These are phyloP conservation scores for Lampris incognitus DNA, from an alignment of 2,113 vertebrate species.

Conservation along the genomic window DNA sequence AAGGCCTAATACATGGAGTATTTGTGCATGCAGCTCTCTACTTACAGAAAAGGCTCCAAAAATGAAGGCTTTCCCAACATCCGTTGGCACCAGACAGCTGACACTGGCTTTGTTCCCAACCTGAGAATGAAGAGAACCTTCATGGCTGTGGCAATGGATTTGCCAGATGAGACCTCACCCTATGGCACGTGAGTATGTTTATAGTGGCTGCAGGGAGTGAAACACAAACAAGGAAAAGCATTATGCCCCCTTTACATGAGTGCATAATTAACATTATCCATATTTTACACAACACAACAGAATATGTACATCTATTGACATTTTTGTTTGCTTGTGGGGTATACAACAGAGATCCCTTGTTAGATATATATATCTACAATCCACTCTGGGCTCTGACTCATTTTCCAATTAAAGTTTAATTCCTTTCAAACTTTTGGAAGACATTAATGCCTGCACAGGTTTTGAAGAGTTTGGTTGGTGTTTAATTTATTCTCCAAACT, in stretches of 20 bases:
- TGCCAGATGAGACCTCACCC: conserved; percentile 85
- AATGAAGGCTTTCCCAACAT: conserved; percentile 81
- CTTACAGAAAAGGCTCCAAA: conserved; percentile 38
- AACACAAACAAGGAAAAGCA: not conserved
- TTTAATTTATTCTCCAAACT: too few relatives aligned
- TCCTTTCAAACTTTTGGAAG: too few relatives aligned
- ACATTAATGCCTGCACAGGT: too few relatives aligned
- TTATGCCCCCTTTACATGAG: not conserved
- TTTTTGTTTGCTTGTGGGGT: too few relatives aligned
- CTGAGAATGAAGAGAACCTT: conserved; percentile 87
- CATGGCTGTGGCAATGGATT: conserved; percentile 92
- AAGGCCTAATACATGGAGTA: not conserved
- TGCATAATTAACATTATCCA: too few relatives aligned
- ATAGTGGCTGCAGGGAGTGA: not conserved
- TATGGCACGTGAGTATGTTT: conserved; percentile 81
- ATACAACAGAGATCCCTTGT: too few relatives aligned
- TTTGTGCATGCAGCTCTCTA: conserved; percentile 81
- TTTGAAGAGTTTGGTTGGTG: too few relatives aligned
- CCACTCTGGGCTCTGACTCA: too few relatives aligned
- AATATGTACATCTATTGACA: too few relatives aligned
- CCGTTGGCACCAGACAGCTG: conserved; percentile 95
- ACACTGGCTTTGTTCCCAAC: conserved; percentile 87
- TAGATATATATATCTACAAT: too few relatives aligned
- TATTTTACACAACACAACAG: too few relatives aligned
- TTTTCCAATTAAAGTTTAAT: too few relatives aligned